Evolutionary conservation across 2,888 invertebrate genomes (phyloP), one percentile per base, ranked within the genome.

Genomic region (Drosophila barbarae): DNA sequence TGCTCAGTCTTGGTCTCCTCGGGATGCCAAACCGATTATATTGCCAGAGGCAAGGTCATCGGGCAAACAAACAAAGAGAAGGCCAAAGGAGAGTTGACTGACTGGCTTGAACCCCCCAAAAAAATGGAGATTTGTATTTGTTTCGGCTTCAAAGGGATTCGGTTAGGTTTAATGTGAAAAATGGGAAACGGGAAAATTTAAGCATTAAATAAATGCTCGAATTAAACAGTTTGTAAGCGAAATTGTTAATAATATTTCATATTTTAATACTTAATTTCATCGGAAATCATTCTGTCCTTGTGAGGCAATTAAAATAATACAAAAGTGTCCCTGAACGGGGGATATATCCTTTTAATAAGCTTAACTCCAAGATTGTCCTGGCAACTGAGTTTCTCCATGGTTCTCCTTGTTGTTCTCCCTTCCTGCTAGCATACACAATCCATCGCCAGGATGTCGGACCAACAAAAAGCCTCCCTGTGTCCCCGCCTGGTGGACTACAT

Each of bases 401-500:
- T 21, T 21, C 21, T 21, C 21, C 38, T 15, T 1, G 18, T 18
- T 12, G 3, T 18, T 23, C 35, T 2, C 12, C 13, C 41, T 46
- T 36, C n/a, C 36, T 13, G 35, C 47, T 64, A 38, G 65, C 63
- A 75, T 55, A 56, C 69, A 71, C 63, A 50, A 41, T 52, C 53
- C 56, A 23, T 39, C 13, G 10, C 4, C 21, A 70, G 54, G 50
- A 89, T 90, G 89, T 88, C 90, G 49, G 93, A 93, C 86, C 91
- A 92, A 77, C 95, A 95, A 89, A 94, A 94, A 88, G 94, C 95
- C 88, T 94, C 94, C 86, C 90, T 96, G 84, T 96, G 96, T 89
- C 96, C 96, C 87, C 93, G 96, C 79, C 91, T 96, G 87, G 95
- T 96, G 90, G 99, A 99, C 92, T 99, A 99, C 90, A 92, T 99